Base-by-base conservation (phyloP, 2,888 invertebrate genomes). In the Merodon equestris region DNA sequence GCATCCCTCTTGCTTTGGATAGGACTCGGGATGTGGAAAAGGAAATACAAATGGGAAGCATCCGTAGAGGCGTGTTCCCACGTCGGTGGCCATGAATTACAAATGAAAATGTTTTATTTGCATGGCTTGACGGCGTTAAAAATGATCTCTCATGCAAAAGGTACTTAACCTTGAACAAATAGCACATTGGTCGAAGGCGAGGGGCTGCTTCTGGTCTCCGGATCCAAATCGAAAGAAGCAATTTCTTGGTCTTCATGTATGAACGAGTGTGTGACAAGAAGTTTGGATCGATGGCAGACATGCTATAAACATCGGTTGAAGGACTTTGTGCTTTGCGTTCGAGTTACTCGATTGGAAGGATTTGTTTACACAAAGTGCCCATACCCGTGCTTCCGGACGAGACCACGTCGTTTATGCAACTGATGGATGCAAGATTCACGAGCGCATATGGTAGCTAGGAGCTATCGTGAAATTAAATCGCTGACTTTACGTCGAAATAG, bases 131-230 rank as follows among this genome's bases (percentile, higher is more conserved):
- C 45, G 72, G 58, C 67, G 57, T 54, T 71, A 63, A 63, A 58
- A 53, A 63, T 67, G 67, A 77, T 77, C 67, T 57, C 54, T 45
- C 48, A 68, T 77, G 67, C 58, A 44, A 54, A 77, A 63, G 53
- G 72, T 58, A 77, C 58, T 73, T 77, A 68, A n/a, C 77, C 72
- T 77, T 77, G 77, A 67, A 77, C 67, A 67, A 72, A 63, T 61
- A 61, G 19, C 51, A 45, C 15, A 53, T 14, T 66, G 56, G 44
- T 14, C 45, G 51, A 60, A 50, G 36, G 40, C 58, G 42, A 15
- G 12, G 15, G 18, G 14, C 48, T 1, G 19, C 60, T 27, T 50
- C 50, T 53, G 57, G 50, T 56, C 54, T 53, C 38, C 34, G 45
- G 12, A 63, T 12, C 34, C 17, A 45, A 64, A 45, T 15, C 15